Evolutionary conservation across 2,888 invertebrate genomes (phyloP).

Genomic region (Volucella bombylans): DNA sequence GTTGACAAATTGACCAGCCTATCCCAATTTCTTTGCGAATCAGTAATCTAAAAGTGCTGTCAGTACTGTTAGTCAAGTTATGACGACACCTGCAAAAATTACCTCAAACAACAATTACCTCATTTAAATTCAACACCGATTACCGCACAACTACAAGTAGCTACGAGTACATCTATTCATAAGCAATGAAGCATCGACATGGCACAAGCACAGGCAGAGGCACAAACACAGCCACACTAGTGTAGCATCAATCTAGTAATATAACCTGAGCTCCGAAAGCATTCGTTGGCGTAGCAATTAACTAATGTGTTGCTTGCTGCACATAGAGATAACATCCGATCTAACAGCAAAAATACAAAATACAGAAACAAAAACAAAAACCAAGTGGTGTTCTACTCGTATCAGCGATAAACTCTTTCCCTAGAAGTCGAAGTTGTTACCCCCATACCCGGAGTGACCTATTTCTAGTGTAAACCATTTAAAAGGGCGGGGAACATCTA

Average conservation of each 20-base stretch:
- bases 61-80: background rate
- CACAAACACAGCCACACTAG: background rate
- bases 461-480: slow-evolving; percentile 5
- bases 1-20: too few relatives aligned
- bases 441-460: slow-evolving; percentile 11
- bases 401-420: background rate
- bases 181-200: too few relatives aligned
- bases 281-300: slow-evolving; percentile 22
- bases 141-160: background rate
- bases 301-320: slow-evolving; percentile 24
- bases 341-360: background rate
- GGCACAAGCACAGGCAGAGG: too few relatives aligned
- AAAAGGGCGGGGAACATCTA: slow-evolving; percentile 9
- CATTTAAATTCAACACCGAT: slow-evolving; percentile 3
- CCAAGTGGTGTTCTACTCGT: background rate
- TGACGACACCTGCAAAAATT: background rate
- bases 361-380: background rate
- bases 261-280: background rate
- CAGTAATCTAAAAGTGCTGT: background rate
- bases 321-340: slow-evolving; percentile 14
- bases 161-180: too few relatives aligned
- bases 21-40: too few relatives aligned
- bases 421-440: background rate
- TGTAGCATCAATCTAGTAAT: background rate
- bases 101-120: background rate